Evolutionary conservation across 2,888 invertebrate species (phyloP).

Genomic region (Stegophylla sp.): DNA sequence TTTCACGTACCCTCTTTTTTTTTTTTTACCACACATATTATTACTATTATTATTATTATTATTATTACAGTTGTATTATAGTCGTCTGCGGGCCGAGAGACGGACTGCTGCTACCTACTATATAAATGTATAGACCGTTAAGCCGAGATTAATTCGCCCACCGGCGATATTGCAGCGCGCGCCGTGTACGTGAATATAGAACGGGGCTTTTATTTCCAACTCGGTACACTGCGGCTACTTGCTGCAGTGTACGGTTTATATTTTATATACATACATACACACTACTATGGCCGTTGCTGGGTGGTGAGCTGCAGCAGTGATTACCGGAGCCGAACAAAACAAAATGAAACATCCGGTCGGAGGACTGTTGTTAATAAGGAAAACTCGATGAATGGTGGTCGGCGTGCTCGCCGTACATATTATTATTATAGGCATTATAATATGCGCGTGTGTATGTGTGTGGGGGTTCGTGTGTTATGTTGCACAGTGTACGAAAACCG

Average conservation of each 20-base stretch:
- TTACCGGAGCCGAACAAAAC: slow-evolving; percentile 16
- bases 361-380: slow-evolving; percentile 5
- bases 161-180: neutral
- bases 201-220: slow-evolving; percentile 2
- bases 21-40: neutral
- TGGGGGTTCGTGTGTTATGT: neutral
- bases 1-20: neutral
- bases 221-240: no score
- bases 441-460: no score
- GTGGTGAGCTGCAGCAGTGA: neutral
- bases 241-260: no score
- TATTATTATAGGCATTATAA: no score
- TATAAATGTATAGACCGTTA: no score
- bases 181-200: neutral
- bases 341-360: slow-evolving; percentile 19
- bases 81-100: neutral
- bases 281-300: no score
- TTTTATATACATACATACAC: no score
- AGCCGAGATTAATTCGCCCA: slow-evolving; percentile 24
- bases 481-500: neutral
- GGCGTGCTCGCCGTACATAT: neutral
- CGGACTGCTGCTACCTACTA: no score
- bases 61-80: neutral
- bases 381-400: neutral
- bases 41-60: no score